Base-by-base conservation (phyloP, 1,140 invertebrate genomes). In the Drusus annulatus region DNA sequence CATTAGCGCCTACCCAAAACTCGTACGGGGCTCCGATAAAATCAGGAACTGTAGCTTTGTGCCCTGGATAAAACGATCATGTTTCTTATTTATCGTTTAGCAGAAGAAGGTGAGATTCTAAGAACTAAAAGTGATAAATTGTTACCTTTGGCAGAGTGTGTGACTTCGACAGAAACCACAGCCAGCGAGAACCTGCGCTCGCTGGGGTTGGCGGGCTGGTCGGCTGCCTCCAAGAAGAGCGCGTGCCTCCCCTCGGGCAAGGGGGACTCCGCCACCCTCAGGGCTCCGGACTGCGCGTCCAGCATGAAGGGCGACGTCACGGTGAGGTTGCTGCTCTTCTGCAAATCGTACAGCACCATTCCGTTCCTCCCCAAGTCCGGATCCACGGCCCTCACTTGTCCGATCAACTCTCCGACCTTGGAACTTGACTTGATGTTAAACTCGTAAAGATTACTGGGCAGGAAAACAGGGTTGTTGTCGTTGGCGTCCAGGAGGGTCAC, bases 11-110 rank as follows among this genome's bases (percentile, higher is more conserved):
- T 17, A 98, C 94, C 93, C 94, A 96, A 87, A 98, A 97, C 81
- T 96, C 94, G 85, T 98, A 98, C 0, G 96, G 95, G 0, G 96
- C 92, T 28, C 96, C 96, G 25, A 96, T 89, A 85, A 98, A 98
- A 81, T 95, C 93, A 0, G 97, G 96, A 50, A 89, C 89, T 80
- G 91, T 91, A 36, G 88, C 84, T 80, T 87, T 89, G 21, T 86
- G 84, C 19, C 87, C 91, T 92, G 45, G 80, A 85, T 86, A 79
- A 76, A 79, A 73, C 81, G 75, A 60, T 63, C 65, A 0, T 36
- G 10, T 45, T 28, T 31, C 31, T 25, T 21, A 65, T 28, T 23
- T 63, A 23, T 16, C 28, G 76, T 16, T 17, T 36, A 54, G 17
- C 50, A n/a, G 36, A 69, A 81, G 15, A 36, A 63, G 13, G 13